Percentiles rank a stretch among this genome's conserved stretches.
phyloP scores from a whole-genome alignment of 2,888 invertebrate species.

The Automeris io region DNA sequence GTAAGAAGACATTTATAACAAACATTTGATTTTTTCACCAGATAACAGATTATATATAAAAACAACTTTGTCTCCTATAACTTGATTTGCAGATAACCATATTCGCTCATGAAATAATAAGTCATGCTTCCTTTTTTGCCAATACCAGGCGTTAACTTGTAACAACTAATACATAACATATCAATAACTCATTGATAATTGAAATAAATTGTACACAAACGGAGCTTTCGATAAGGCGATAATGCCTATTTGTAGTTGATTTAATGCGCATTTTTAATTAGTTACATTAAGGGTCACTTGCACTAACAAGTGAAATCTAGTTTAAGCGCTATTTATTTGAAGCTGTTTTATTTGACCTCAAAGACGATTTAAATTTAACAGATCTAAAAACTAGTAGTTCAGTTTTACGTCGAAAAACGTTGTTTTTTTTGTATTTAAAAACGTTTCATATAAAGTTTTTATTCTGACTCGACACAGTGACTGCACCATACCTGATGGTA shows the following conservation, averaged over 20 bases:
- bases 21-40: background rate
- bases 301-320: background rate
- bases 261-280: conserved; percentile 1
- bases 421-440: too few species aligned
- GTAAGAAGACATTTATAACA: conserved; percentile 3
- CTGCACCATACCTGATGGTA: too few species aligned
- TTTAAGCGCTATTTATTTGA: too few species aligned
- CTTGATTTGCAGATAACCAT: conserved; percentile 20
- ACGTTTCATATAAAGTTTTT: too few species aligned
- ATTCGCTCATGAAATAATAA: conserved; percentile 18
- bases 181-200: conserved; percentile 39
- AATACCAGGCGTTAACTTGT: background rate
- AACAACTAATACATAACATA: conserved; percentile 23
- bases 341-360: too few species aligned
- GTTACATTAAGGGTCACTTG: conserved; percentile 4
- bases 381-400: too few species aligned
- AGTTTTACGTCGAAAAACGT: too few species aligned
- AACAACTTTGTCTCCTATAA: conserved; percentile 6
- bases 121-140: conserved; percentile 17
- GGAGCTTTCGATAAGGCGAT: conserved; percentile 21
- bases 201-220: conserved; percentile 43
- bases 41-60: conserved; percentile 4
- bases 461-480: too few species aligned
- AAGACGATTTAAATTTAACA: too few species aligned
- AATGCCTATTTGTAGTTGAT: conserved; percentile 1